These are phyloP conservation scores for Nasua narica DNA, from an alignment of 2,797 vertebrate genomes.

Conservation along the genomic window DNA sequence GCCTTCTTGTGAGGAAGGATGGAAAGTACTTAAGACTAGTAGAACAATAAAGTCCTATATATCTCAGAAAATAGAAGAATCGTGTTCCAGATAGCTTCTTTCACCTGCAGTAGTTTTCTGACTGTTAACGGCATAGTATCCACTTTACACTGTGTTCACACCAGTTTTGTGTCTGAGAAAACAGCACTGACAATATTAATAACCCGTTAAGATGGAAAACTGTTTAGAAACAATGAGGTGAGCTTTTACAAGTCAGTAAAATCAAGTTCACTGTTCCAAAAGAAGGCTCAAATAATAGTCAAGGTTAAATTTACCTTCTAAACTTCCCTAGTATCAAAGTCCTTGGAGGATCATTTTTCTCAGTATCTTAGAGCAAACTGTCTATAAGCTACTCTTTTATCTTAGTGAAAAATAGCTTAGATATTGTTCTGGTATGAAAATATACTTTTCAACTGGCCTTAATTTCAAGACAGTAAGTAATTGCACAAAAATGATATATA, in stretches of 20 bases:
- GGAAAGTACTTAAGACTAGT: constrained; percentile 42
- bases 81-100: constrained; percentile 6
- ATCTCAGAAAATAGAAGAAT: constrained; percentile 39
- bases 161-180: constrained; percentile 6
- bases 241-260: constrained; percentile 50
- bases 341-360: neutral
- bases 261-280: constrained; percentile 45
- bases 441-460: neutral
- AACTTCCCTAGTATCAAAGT: neutral
- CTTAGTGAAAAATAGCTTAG: neutral
- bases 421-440: neutral
- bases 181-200: constrained; percentile 40
- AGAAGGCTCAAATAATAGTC: constrained; percentile 33
- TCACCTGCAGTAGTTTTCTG: neutral
- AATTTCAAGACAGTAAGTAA: neutral
- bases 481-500: neutral
- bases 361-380: neutral
- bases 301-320: constrained; percentile 22
- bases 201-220: neutral
- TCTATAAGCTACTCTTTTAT: neutral
- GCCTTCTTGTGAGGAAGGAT: constrained; percentile 29
- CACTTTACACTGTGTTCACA: neutral
- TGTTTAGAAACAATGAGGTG: constrained; percentile 31
- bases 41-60: constrained; percentile 23
- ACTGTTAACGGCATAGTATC: neutral